Conservation (phyloP, 2,797 vertebrate genomes). For the Coracias cyanogaster region DNA sequence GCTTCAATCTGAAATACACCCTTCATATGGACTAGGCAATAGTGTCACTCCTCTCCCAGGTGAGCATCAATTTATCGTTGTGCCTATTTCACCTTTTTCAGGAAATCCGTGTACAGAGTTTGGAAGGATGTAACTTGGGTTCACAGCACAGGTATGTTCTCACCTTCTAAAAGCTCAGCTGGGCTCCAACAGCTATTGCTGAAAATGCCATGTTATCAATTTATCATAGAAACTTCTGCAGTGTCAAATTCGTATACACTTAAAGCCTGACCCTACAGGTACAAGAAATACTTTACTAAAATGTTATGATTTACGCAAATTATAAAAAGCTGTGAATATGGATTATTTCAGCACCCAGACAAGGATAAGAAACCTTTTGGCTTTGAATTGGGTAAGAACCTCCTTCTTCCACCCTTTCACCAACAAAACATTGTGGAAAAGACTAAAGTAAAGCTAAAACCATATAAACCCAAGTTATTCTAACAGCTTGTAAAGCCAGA, state of each 20-base stretch:
- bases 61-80: neutral
- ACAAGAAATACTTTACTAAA: neutral
- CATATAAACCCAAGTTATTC: conserved; percentile 12
- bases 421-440: neutral
- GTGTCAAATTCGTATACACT: neutral
- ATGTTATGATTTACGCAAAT: neutral
- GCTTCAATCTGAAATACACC: neutral
- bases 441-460: neutral
- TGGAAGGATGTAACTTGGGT: neutral
- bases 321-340: neutral
- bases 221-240: neutral
- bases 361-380: neutral
- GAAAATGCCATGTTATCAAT: neutral
- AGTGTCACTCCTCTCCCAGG: neutral
- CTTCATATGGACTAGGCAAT: neutral
- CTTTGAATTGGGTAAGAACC: neutral
- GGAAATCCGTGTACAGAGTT: neutral
- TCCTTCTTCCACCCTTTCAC: neutral
- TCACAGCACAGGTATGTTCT: neutral
- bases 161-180: neutral
- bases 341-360: neutral
- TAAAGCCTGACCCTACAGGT: neutral
- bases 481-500: conserved; percentile 42
- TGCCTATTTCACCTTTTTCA: neutral
- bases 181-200: neutral